Percentiles rank a stretch among this genome's conserved stretches.
phyloP scores from a whole-genome alignment of 2,888 invertebrate species.

The Acleris emargana region DNA sequence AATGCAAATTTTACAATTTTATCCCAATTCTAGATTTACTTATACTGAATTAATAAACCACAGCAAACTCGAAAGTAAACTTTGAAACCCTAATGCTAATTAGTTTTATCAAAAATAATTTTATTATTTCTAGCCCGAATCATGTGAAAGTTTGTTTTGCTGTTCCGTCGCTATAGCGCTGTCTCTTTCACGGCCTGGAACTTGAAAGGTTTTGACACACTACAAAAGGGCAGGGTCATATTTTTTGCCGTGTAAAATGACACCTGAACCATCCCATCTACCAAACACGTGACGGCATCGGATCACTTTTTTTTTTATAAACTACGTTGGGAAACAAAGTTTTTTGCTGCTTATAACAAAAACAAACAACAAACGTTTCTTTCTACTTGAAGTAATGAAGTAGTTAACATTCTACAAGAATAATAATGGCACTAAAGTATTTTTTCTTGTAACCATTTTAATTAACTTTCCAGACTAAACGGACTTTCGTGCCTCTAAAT shows the following conservation, averaged over 20 bases:
- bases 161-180: no score
- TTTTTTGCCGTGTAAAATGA: constrained; percentile 26
- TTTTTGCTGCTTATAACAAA: constrained; percentile 11
- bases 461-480: constrained; percentile 22
- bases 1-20: no score
- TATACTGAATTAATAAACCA: no score
- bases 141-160: no score
- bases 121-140: no score
- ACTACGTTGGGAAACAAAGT: constrained; percentile 7
- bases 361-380: constrained; percentile 4
- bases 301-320: constrained; percentile 16
- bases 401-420: constrained; percentile 19
- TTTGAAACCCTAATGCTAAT: no score
- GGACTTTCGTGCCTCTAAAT: constrained; percentile 16
- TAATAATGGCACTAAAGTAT: constrained; percentile 11
- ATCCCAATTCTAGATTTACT: no score
- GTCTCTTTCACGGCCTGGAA: no score
- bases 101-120: no score
- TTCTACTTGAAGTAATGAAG: constrained; percentile 22
- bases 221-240: constrained; percentile 11
- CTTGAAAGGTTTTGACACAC: no score
- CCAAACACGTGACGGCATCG: constrained; percentile 18
- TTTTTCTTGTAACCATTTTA: constrained; percentile 27
- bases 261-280: constrained; percentile 23
- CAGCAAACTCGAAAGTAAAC: no score